Evolutionary conservation across 1,140 invertebrate genomes (phyloP).

Genomic region (Tigriopus japonicus): DNA sequence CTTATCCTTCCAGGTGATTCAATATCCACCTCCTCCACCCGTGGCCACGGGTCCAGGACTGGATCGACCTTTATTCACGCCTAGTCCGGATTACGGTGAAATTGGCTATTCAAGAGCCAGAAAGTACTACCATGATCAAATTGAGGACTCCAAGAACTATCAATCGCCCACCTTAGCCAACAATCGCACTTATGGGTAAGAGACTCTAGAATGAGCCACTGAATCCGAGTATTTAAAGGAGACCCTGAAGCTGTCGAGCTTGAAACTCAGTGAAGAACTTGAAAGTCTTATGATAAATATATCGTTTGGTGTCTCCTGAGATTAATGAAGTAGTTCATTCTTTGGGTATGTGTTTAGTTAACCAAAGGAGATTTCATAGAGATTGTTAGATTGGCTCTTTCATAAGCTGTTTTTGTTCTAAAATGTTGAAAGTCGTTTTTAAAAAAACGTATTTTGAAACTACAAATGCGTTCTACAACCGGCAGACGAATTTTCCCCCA

Average conservation of each 20-base stretch:
- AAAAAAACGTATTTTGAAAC: too few relatives aligned
- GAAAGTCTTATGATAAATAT: too few relatives aligned
- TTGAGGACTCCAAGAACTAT: background rate
- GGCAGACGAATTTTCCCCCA: too few relatives aligned
- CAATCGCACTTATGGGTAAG: background rate
- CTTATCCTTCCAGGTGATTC: background rate
- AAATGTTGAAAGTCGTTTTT: too few relatives aligned
- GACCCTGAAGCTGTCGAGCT: background rate
- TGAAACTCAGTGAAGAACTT: too few relatives aligned
- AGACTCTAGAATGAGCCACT: background rate
- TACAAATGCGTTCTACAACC: too few relatives aligned
- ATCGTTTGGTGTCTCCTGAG: too few relatives aligned
- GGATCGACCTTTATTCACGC: slow-evolving; percentile 3
- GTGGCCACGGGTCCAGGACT: slow-evolving; percentile 8
- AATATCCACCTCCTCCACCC: slow-evolving; percentile 8
- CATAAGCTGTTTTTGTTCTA: too few relatives aligned
- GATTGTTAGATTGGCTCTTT: too few relatives aligned
- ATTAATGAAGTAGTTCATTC: too few relatives aligned
- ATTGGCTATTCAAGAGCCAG: background rate
- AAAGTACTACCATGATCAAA: slow-evolving; percentile 1
- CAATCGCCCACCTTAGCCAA: background rate
- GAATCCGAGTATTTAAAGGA: background rate
- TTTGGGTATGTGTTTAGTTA: too few relatives aligned
- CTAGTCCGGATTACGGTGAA: background rate
- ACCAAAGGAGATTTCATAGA: too few relatives aligned